Conservation (phyloP, 2,888 invertebrate genomes). For the Sympetrum striolatum region DNA sequence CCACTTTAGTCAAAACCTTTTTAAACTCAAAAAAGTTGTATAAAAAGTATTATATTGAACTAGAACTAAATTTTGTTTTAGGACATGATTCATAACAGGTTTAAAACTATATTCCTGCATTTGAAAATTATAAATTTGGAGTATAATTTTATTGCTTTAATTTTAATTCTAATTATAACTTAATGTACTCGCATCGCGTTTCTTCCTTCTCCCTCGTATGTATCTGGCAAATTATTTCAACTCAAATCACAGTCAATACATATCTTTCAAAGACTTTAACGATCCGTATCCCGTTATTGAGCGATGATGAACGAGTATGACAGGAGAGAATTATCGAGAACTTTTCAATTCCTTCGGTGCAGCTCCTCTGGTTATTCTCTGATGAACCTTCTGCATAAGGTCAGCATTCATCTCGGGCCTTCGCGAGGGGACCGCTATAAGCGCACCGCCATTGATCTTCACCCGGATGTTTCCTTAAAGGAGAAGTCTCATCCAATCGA, state of each 20-base stretch:
- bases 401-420: not conserved
- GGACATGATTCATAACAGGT: too few relatives aligned
- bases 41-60: too few relatives aligned
- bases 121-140: too few relatives aligned
- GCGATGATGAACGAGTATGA: not conserved
- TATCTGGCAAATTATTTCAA: too few relatives aligned
- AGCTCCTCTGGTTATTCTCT: not conserved
- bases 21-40: too few relatives aligned
- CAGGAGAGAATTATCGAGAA: not conserved
- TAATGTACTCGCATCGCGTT: too few relatives aligned
- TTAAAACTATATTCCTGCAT: too few relatives aligned
- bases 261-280: not conserved
- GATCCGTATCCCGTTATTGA: not conserved
- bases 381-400: not conserved
- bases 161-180: too few relatives aligned
- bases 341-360: not conserved
- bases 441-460: not conserved
- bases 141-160: too few relatives aligned
- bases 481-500: not conserved
- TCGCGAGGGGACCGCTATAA: not conserved
- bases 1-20: too few relatives aligned
- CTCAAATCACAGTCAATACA: not conserved
- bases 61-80: too few relatives aligned
- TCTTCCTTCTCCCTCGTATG: too few relatives aligned
- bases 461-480: not conserved